Evolutionary conservation across 2,113 vertebrate species (phyloP), one percentile per base, ranked within the genome.

Genomic region (Amblyornis subalaris): DNA sequence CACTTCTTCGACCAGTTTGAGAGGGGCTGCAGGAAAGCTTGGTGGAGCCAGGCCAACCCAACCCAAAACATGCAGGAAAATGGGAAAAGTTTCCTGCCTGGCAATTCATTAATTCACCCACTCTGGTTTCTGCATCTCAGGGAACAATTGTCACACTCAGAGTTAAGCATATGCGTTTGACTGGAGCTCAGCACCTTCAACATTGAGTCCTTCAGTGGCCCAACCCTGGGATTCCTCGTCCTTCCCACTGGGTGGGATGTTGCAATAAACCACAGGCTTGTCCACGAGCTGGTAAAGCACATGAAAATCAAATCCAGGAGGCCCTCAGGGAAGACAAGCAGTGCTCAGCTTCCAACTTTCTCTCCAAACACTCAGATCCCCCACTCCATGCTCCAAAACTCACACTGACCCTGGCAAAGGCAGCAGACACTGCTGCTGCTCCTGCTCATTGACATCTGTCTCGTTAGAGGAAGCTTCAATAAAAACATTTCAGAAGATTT

Each of bases 101-200:
- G 45, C n/a, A 55, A 7, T n/a, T 28, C 83, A 64, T 45, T 5
- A 65, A 44, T 60, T 65, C n/a, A 18, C 36, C 33, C 25, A 47
- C 16, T 14, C 14, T 15, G 26, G 31, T 35, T 65, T 71, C 61
- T 75, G 42, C 71, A 53, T 33, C 36, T 75, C 38, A 25, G 35
- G 45, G 51, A 90, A n/a, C 1, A 21, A 12, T 50, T 85, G 58
- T 70, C 21, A 31, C 23, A 7, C 42, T 50, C 28, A 58, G 2
- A 1, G 1, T 51, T 42, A 14, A 61, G 28, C 1, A 5, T 35
- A 14, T 15, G 7, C 3, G 33, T 14, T 7, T 73, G 17, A 33
- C 14, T 33, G 61, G 31, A 54, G 24, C n/a, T 70, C 77, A 31
- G 6, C 47, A 40, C 14, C 25, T 88, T 45, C 2, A 1, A 16